Evolutionary conservation across 2,888 invertebrate species (phyloP).

Genomic region (Seira ritae): DNA sequence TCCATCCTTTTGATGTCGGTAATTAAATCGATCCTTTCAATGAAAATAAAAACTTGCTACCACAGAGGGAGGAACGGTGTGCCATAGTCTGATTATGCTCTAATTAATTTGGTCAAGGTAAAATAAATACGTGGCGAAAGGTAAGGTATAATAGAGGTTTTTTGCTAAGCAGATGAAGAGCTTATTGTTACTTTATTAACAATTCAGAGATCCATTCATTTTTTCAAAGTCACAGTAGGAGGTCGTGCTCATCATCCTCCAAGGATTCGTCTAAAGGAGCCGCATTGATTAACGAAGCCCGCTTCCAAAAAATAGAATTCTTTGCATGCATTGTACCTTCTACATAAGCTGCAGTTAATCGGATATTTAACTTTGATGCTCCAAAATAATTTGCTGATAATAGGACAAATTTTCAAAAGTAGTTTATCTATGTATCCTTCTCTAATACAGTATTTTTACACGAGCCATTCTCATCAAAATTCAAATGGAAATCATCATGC

Average conservation of each 20-base stretch:
- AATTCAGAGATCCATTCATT: not conserved
- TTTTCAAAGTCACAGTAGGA: not conserved
- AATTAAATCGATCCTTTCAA: constrained; percentile 9
- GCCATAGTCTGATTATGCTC: constrained; percentile 24
- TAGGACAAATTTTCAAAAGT: too few relatives aligned
- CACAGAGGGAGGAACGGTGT: not conserved
- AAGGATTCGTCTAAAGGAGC: too few relatives aligned
- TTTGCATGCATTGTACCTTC: not conserved
- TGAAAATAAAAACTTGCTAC: not conserved
- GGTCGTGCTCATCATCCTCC: not conserved
- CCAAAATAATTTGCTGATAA: too few relatives aligned
- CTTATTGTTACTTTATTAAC: constrained; percentile 7
- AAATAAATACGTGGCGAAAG: constrained; percentile 4
- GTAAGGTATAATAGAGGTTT: not conserved
- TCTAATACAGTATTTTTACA: too few relatives aligned
- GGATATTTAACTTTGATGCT: not conserved
- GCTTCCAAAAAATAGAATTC: not conserved
- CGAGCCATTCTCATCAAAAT: too few relatives aligned
- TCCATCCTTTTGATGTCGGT: not conserved
- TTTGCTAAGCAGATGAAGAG: constrained; percentile 1
- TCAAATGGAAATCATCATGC: too few relatives aligned
- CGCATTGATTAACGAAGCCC: too few relatives aligned
- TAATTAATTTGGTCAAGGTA: constrained; percentile 61
- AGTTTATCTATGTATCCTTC: too few relatives aligned
- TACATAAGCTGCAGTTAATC: not conserved